Conservation (phyloP, 2,113 vertebrate species). For the Colinus virginianus region DNA sequence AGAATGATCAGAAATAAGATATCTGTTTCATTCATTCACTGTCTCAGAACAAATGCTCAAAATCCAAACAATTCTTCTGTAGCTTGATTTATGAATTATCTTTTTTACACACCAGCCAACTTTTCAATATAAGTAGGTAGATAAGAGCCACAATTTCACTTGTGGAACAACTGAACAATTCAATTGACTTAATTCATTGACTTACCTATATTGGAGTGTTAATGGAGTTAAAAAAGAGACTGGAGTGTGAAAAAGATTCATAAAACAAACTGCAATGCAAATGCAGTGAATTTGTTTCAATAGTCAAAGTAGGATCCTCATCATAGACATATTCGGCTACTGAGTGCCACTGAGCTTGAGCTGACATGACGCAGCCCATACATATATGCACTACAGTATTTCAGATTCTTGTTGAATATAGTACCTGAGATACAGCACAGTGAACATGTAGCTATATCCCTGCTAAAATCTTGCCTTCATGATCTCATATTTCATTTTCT, state of each 20-base stretch:
- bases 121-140: not conserved
- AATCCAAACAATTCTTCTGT: not conserved
- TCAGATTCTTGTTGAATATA: not conserved
- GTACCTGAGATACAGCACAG: not conserved
- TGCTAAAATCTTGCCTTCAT: not conserved
- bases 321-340: not conserved
- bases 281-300: not conserved
- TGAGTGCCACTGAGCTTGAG: not conserved
- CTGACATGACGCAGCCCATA: not conserved
- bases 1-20: not conserved
- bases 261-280: not conserved
- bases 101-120: not conserved
- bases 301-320: not conserved
- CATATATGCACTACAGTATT: accelerated
- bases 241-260: not conserved
- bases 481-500: not conserved
- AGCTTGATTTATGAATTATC: not conserved
- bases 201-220: not conserved
- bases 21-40: not conserved
- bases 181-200: not conserved
- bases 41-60: not conserved
- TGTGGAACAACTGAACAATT: not conserved
- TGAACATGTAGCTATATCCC: not conserved
- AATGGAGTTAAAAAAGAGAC: no score
- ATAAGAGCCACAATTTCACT: not conserved